Base-by-base conservation (phyloP, 2,888 invertebrate genomes). In the Trachelus iudaicus region DNA sequence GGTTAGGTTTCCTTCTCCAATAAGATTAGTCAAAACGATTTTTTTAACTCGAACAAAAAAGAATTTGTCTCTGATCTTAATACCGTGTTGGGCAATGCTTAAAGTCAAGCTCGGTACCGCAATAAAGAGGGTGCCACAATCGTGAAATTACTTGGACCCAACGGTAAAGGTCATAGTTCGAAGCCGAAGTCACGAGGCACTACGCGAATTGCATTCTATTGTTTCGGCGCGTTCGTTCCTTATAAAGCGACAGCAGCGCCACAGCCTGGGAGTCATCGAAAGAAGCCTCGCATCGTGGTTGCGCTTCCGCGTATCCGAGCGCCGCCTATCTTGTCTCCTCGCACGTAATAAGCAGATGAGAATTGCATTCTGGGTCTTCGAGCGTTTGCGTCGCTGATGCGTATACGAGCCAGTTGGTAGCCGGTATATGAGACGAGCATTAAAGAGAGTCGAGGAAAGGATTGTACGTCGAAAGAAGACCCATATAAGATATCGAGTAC, bases 271-370 rank as follows among this genome's bases (percentile, higher is more conserved):
- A 89, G 90, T 86, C 90, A 90, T 90, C 90, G 90, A 88, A 85
- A 82, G 87, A 87, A 85, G 88, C 90, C 90, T 90, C 89, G 89
- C 87, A 83, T 83, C 78, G 79, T 80, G 83, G 82, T 75, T 86
- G 84, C 85, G 89, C 90, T 90, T 90, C 90, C 90, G 90, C 85
- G 87, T 90, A 88, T 88, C 31, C 11, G 86, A 87, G 84, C 76
- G 33, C 85, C 80, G 87, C 85, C 85, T 88, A 87, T 88, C 85
- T 83, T 79, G 84, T 83, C 83, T 81, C 81, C 74, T 79, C 79
- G 80, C 80, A 81, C 56, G 6, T 56, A 23, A 56, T 56, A 9
- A 56, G 23, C 56, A 23, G 56, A 56, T 23, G 56, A 56, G 56
- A 56, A 56, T 23, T 23, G 56, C 56, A 56, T 56, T 56, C 56